phyloP scores from a whole-genome alignment of 2,888 invertebrate genomes.

The Fragum fragum region DNA sequence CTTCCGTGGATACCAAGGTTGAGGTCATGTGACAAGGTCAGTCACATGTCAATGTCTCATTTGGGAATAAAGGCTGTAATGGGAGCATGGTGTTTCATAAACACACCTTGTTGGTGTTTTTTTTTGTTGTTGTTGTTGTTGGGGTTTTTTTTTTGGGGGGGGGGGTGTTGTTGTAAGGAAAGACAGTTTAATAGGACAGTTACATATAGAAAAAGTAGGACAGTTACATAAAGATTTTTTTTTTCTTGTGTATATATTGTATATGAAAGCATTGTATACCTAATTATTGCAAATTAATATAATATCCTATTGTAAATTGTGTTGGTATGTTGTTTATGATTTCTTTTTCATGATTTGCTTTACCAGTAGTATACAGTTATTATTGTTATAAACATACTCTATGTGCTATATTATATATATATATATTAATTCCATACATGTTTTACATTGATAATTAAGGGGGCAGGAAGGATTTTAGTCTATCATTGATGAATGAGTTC shows the following conservation, averaged over 20 bases:
- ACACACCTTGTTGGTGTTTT: too few relatives aligned
- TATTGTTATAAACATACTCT: slow-evolving; percentile 42
- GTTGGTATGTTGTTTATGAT: slow-evolving; percentile 11
- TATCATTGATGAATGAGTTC: slow-evolving; percentile 7
- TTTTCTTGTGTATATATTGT: not conserved
- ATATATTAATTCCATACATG: slow-evolving; percentile 55
- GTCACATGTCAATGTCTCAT: too few relatives aligned
- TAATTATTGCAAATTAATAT: slow-evolving; percentile 11
- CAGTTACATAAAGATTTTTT: not conserved
- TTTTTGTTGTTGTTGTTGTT: too few relatives aligned
- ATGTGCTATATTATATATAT: slow-evolving; percentile 56
- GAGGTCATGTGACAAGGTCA: too few relatives aligned
- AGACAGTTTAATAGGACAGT: too few relatives aligned
- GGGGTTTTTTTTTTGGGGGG: too few relatives aligned
- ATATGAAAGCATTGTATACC: slow-evolving; percentile 14
- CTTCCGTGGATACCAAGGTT: too few relatives aligned
- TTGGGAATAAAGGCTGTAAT: too few relatives aligned
- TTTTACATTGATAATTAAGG: slow-evolving; percentile 53
- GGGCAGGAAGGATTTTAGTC: slow-evolving; percentile 25
- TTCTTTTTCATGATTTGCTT: slow-evolving; percentile 3
- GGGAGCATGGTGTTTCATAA: too few relatives aligned
- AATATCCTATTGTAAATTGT: slow-evolving; percentile 3
- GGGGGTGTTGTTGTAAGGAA: too few relatives aligned
- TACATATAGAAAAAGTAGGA: too few relatives aligned
- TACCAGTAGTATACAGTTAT: slow-evolving; percentile 10